Evolutionary conservation across 2,888 invertebrate genomes (phyloP), one percentile per base, ranked within the genome.

Genomic region (Callyntrura guangdongensis): DNA sequence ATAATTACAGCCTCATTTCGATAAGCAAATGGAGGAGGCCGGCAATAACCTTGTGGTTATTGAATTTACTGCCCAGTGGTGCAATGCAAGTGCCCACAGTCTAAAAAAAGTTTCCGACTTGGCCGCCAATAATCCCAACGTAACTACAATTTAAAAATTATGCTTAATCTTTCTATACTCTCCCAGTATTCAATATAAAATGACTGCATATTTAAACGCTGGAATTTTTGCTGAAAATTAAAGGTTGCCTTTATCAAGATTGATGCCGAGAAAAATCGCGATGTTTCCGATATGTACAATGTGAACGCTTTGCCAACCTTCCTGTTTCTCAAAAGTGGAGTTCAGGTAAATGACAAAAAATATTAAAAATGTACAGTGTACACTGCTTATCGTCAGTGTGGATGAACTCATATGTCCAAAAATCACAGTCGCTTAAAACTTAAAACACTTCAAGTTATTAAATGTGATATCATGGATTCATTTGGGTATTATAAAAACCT

Each of bases 51-150:
- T 91, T 4, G 89, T 91, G 45, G 91, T 91, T 14, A 86, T 91
- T 36, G 91, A 91, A 20, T 91, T 91, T 49, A 91, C 91, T 11
- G 91, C 91, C 14, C 89, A 89, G 45, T 91, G 91, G 91, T 91
- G 91, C 61, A 91, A 91, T 53, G 91, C 91, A 5, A 89, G 89
- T 20, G 91, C 91, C 0, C 83, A 81, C 20, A 86, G 86, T 47
- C 36, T 86, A 47, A 89, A 91, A 47, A 91, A 91, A 56, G 89
- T 91, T 25, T 72, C 86, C 22, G 89, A 89, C 17, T 56, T 91
- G 77, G 89, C 91, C 67, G 91, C 88, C 45, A 89, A 89, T n/a
- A 82, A 89, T 27, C 89, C 91, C 45, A 64, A 85, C 11, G 91
- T 91, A 82, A 69, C 17, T 59, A n/a, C n/a, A n/a, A n/a, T n/a